Conservation (phyloP, 2,113 vertebrate genomes). For the Callorhinus ursinus region DNA sequence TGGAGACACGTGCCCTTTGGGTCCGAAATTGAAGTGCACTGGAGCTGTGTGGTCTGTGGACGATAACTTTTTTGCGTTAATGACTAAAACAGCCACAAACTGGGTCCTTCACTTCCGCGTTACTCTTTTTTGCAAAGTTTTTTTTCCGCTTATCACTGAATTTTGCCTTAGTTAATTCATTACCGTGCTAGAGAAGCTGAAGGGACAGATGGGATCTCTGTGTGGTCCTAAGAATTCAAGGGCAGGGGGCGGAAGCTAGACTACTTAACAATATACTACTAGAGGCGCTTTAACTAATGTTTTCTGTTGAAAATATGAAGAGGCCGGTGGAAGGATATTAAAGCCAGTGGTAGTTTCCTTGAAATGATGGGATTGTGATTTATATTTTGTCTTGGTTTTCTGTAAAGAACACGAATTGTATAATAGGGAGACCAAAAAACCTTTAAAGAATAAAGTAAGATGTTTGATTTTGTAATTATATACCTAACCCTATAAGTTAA, state of each 20-base stretch:
- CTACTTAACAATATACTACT: neutral
- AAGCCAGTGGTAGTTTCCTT: neutral
- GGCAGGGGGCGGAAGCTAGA: neutral
- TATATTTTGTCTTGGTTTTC: slow-evolving; percentile 2
- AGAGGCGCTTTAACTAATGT: neutral
- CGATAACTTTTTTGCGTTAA: neutral
- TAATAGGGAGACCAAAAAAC: neutral
- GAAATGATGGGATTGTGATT: neutral
- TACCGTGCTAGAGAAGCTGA: neutral
- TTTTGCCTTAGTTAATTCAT: neutral
- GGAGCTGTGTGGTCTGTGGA: neutral
- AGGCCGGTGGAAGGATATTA: neutral
- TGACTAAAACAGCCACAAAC: neutral
- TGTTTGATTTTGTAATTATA: slow-evolving; percentile 29
- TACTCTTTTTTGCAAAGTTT: neutral
- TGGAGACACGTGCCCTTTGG: neutral
- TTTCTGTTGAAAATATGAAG: neutral
- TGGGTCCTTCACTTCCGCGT: neutral
- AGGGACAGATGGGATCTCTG: neutral
- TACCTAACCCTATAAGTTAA: neutral
- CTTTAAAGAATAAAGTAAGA: neutral
- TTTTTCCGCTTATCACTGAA: neutral
- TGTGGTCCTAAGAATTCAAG: neutral
- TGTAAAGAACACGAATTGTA: neutral
- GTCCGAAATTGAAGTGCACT: neutral